These are phyloP conservation scores for Pemphigus obesinymphae DNA, from an alignment of 1,140 invertebrate genomes.

Conservation along the genomic window DNA sequence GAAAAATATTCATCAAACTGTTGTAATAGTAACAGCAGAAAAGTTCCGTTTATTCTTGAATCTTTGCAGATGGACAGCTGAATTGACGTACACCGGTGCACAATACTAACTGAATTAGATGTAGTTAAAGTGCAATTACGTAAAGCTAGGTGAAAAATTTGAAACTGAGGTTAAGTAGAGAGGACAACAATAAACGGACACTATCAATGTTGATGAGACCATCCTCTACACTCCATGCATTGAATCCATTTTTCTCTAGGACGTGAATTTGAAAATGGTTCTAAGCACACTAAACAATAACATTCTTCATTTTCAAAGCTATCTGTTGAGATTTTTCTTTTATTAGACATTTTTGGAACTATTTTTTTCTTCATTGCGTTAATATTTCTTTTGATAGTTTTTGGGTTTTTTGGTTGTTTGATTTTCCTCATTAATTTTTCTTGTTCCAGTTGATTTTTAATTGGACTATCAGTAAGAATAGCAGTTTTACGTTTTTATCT, in stretches of 20 bases:
- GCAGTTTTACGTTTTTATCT: not conserved
- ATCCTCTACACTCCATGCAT: no score
- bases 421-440: not conserved
- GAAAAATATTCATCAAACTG: no score
- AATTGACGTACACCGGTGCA: no score
- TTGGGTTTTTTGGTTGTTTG: not conserved
- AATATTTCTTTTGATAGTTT: not conserved
- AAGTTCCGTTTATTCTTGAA: no score
- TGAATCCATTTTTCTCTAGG: not conserved
- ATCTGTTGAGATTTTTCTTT: not conserved
- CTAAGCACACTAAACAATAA: not conserved
- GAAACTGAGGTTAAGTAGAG: no score
- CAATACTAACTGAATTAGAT: no score
- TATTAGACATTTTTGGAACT: not conserved
- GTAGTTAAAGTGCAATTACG: no score
- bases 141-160: no score
- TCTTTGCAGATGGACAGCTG: no score
- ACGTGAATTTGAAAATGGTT: not conserved
- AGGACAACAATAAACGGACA: no score
- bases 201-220: no score
- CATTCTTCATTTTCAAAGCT: not conserved
- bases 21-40: no score
- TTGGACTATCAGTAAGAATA: slow-evolving; percentile 12
- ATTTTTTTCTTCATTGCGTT: not conserved
- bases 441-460: not conserved